Evolutionary conservation across 23 tunicate species (phyloP).

Genomic region (Ciona savignyi): DNA sequence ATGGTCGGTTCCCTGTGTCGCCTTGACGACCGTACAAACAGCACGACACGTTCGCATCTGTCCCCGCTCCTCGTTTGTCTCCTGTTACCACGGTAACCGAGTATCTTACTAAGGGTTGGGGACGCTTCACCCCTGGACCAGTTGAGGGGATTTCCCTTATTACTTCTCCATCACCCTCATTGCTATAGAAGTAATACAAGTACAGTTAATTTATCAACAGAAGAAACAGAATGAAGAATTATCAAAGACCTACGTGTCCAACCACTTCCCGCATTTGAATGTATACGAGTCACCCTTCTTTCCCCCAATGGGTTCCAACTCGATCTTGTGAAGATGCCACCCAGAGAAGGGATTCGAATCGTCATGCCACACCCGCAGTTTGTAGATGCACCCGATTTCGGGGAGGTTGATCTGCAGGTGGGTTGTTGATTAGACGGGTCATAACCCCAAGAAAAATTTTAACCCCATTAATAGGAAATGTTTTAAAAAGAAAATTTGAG

Average conservation of each 20-base stretch:
- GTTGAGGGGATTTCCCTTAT: slow-evolving; percentile 94
- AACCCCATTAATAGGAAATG: too few species aligned
- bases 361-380: slow-evolving; percentile 96
- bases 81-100: slow-evolving; percentile 79
- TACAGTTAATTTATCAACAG: not conserved
- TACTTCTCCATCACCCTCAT: slow-evolving; percentile 72
- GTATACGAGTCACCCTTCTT: slow-evolving; percentile 39
- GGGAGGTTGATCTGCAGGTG: slow-evolving; percentile 48
- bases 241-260: slow-evolving; percentile 41
- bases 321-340: slow-evolving; percentile 94
- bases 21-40: slow-evolving; percentile 90
- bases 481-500: too few species aligned
- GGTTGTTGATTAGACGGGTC: not conserved
- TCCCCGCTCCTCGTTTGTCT: slow-evolving; percentile 92
- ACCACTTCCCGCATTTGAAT: slow-evolving; percentile 74
- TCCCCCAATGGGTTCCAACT: slow-evolving; percentile 51
- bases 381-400: slow-evolving; percentile 78
- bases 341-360: slow-evolving; percentile 89
- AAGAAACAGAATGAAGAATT: not conserved
- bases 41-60: slow-evolving; percentile 90
- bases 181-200: slow-evolving; percentile 1
- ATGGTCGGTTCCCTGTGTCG: slow-evolving; percentile 90
- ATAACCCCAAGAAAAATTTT: too few species aligned
- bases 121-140: slow-evolving; percentile 67
- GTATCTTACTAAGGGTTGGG: slow-evolving; percentile 67